A percentile compares a stretch with the other conserved stretches of the same genome.
Evolutionary conservation across 2,888 invertebrate genomes (phyloP).

Genomic region (Bruchidius siliquastri): DNA sequence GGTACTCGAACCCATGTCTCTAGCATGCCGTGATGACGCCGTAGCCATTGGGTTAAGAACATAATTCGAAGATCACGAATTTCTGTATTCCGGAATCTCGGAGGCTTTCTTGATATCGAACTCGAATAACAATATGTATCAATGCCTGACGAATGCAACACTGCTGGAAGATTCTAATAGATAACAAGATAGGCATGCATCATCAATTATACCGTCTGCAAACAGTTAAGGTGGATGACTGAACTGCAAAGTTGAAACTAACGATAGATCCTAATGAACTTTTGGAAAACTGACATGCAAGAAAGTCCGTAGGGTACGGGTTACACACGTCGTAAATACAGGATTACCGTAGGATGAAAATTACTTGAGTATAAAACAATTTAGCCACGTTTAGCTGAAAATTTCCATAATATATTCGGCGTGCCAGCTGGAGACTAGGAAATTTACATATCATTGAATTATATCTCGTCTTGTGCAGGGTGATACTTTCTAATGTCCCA

Average conservation of each 20-base stretch:
- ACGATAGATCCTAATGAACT: not conserved
- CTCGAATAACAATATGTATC: too few species aligned
- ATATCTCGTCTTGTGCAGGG: not conserved
- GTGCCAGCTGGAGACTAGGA: not conserved
- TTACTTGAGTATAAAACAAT: not conserved
- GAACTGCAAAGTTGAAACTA: not conserved
- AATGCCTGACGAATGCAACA: too few species aligned
- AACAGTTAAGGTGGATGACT: too few species aligned
- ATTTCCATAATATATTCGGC: not conserved
- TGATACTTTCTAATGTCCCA: not conserved
- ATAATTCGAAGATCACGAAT: too few species aligned
- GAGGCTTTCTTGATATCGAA: too few species aligned
- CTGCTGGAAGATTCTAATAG: too few species aligned
- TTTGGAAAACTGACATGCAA: not conserved
- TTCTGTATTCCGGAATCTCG: too few species aligned
- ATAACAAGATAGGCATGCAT: too few species aligned
- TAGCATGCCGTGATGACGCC: too few species aligned
- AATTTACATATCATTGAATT: not conserved
- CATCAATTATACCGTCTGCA: too few species aligned
- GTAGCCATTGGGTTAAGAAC: too few species aligned
- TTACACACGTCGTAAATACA: not conserved
- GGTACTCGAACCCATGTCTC: too few species aligned
- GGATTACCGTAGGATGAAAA: not conserved
- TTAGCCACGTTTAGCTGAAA: not conserved
- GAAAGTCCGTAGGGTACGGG: not conserved